phyloP scores from a whole-genome alignment of 2,888 invertebrate species.

The Stictocephala bisonia region DNA sequence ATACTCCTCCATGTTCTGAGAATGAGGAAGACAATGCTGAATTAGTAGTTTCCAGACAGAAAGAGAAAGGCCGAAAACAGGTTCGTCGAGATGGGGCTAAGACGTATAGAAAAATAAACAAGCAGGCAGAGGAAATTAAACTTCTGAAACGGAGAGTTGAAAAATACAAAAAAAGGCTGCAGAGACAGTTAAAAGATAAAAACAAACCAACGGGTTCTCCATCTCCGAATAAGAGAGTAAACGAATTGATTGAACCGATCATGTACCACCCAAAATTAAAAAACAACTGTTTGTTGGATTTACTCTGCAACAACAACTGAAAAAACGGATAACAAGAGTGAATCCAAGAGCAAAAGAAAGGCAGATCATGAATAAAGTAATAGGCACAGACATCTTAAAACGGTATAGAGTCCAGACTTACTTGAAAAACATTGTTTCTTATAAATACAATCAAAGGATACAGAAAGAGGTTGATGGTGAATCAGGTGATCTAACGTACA shows the following conservation, averaged over 20 bases:
- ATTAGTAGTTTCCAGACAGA: too few relatives aligned
- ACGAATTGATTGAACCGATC: background rate
- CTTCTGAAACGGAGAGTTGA: too few relatives aligned
- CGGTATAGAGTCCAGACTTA: slow-evolving; percentile 6
- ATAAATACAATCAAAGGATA: background rate
- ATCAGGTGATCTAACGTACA: slow-evolving; percentile 10
- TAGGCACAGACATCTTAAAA: slow-evolving; percentile 19
- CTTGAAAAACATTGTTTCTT: background rate
- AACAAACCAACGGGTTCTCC: too few relatives aligned
- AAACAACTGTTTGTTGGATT: slow-evolving; percentile 18
- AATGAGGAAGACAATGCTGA: too few relatives aligned
- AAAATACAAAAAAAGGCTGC: too few relatives aligned
- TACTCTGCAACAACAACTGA: slow-evolving; percentile 2
- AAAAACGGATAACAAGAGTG: background rate
- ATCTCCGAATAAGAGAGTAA: too few relatives aligned
- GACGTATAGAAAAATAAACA: too few relatives aligned
- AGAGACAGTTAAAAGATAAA: too few relatives aligned
- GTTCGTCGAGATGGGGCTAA: too few relatives aligned
- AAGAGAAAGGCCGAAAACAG: too few relatives aligned
- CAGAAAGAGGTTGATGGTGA: background rate
- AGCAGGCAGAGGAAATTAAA: too few relatives aligned
- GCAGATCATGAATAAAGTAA: slow-evolving; percentile 22
- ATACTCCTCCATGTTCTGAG: too few relatives aligned
- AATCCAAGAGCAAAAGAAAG: slow-evolving; percentile 17
- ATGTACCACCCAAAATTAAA: slow-evolving; percentile 21